These are phyloP conservation scores for Phrynosoma platyrhinos DNA, from an alignment of 2,113 vertebrate genomes.

Conservation along the genomic window DNA sequence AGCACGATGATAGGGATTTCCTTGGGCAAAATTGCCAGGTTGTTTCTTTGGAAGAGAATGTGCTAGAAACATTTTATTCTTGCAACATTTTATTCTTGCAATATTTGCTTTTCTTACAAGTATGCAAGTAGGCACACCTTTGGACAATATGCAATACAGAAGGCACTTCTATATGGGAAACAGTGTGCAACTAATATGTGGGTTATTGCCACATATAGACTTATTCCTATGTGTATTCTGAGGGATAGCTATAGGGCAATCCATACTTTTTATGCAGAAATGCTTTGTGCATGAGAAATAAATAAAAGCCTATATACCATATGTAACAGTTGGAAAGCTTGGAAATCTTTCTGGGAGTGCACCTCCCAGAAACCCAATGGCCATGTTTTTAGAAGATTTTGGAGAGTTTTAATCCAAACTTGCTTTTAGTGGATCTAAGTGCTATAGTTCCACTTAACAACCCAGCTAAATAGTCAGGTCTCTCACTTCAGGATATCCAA, in stretches of 20 bases:
- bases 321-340: neutral
- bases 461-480: no score
- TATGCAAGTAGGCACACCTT: neutral
- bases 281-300: neutral
- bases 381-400: no score
- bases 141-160: neutral
- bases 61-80: neutral
- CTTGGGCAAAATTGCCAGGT: no score
- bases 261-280: neutral
- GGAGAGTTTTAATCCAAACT: no score
- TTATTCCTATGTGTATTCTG: no score
- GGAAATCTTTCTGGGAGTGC: no score
- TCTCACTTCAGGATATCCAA: no score
- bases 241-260: neutral
- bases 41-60: neutral
- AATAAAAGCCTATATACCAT: neutral
- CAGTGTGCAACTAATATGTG: neutral
- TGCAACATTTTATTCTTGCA: neutral
- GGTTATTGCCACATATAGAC: neutral
- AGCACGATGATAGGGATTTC: no score
- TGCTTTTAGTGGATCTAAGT: no score
- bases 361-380: no score
- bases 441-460: no score
- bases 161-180: neutral
- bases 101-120: neutral